Base-by-base conservation (phyloP, 1,140 invertebrate species). In the Lepidostoma basale region DNA sequence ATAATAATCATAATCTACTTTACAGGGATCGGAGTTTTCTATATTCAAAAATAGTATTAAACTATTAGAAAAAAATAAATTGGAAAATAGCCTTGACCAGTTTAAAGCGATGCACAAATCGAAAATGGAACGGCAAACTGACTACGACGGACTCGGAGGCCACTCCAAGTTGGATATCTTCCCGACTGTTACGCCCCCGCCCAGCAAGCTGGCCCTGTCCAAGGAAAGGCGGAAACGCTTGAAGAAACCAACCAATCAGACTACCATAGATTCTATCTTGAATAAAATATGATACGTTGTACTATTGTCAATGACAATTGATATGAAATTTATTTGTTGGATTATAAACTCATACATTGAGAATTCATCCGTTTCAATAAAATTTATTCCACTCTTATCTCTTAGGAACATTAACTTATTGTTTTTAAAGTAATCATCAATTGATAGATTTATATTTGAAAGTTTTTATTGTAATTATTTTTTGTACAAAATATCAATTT, bases 111-210 rank as follows among this genome's bases (percentile, higher is more conserved):
- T 69, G 70, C 67, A 28, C 9, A 33, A 44, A 30, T 56, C 62
- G 28, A 60, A 59, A 45, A 62, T 23, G 18, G 70, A 77, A 20
- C 49, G 76, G 4, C 74, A 79, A 18, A 75, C 76, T 5, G 75
- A 76, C 0, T 81, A 79, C 36, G 77, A 82, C 26, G 81, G 81
- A 0, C 73, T 81, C 3, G 81, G 81, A 0, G 80, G 80, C 9
- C 81, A 81, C 67, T 80, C 77, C 3, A 80, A 78, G 54, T 26
- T 76, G 1, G 79, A 81, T 23, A 68, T 62, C 0, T 82, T 83
- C 60, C 81, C 81, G 0, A 67, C 28, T 4, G 14, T 25, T 3
- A 56, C 9, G 16, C n/a, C 28, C 22, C 20, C 49, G 5, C 6
- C 16, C 18, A 62, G 16, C 16, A 52, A 5, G 18, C 23, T 62